A percentile compares a stretch with the other conserved stretches of the same genome.
phyloP scores from a whole-genome alignment of 2,113 vertebrate species.

The Misgurnus mizolepis region DNA sequence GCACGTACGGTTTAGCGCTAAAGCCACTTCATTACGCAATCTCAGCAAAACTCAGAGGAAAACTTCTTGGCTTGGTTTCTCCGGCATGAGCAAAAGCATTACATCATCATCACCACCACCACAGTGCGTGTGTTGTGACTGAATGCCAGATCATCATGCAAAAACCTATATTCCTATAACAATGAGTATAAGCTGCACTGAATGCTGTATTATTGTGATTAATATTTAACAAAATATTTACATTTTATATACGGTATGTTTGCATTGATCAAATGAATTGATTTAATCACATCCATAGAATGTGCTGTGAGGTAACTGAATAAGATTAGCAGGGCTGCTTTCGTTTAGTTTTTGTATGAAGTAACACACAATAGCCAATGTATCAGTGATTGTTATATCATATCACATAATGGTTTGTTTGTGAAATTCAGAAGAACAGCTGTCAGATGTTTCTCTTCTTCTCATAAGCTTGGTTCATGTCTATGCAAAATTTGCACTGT shows the following conservation, averaged over 20 bases:
- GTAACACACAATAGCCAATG: slow-evolving; percentile 5
- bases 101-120: neutral
- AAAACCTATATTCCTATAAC: slow-evolving; percentile 61
- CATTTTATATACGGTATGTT: slow-evolving; percentile 23
- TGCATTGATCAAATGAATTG: slow-evolving; percentile 9
- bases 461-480: slow-evolving; percentile 42
- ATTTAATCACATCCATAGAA: slow-evolving; percentile 1
- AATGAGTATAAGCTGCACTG: slow-evolving; percentile 72
- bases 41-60: slow-evolving; percentile 71
- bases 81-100: slow-evolving; percentile 66
- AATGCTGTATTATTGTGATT: slow-evolving; percentile 67
- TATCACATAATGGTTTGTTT: slow-evolving; percentile 61
- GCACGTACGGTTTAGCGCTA: slow-evolving; percentile 76
- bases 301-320: slow-evolving; percentile 2
- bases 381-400: slow-evolving; percentile 4
- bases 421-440: neutral
- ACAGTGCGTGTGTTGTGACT: slow-evolving; percentile 48
- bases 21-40: slow-evolving; percentile 72
- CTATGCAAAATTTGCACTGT: slow-evolving; percentile 54
- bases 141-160: slow-evolving; percentile 56
- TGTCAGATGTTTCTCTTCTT: slow-evolving; percentile 29
- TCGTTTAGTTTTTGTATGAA: no score
- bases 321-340: neutral
- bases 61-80: slow-evolving; percentile 70
- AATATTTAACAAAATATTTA: slow-evolving; percentile 69